These are phyloP conservation scores for Notoglanidium macrostoma DNA, from an alignment of 2,797 vertebrate species.

Conservation along the genomic window DNA sequence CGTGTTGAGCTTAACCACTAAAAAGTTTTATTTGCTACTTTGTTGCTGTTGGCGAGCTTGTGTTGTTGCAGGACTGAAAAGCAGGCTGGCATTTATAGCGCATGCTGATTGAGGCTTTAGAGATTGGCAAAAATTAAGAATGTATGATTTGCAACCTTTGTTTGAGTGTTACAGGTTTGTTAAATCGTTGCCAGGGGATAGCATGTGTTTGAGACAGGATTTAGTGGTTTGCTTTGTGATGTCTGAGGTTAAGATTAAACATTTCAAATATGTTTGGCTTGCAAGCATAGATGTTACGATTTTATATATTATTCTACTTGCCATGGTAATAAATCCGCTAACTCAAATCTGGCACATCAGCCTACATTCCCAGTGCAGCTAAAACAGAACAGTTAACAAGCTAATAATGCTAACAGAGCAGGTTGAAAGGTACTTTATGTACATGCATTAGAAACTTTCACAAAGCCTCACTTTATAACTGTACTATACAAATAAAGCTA, in stretches of 20 bases:
- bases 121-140: not conserved
- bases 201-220: not conserved
- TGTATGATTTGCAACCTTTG: not conserved
- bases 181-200: not conserved
- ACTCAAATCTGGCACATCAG: not conserved
- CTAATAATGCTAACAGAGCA: not conserved
- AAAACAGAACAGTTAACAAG: not conserved
- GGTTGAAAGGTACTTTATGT: no score
- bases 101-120: constrained; percentile 2
- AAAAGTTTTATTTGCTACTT: constrained; percentile 22
- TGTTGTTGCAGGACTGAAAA: constrained; percentile 52
- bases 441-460: not conserved
- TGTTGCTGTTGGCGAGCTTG: constrained; percentile 34
- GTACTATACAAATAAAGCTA: not conserved
- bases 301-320: not conserved
- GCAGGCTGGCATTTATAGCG: not conserved
- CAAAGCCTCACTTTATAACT: not conserved
- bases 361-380: not conserved
- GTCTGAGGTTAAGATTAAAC: not conserved
- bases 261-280: no score
- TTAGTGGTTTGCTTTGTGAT: not conserved
- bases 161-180: not conserved
- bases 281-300: not conserved
- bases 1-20: constrained; percentile 4
- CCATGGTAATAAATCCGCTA: not conserved